A percentile compares a stretch with the other conserved stretches of the same genome.
These are phyloP conservation scores for Sterna hirundo DNA, from an alignment of 2,113 vertebrate species.

Conservation along the genomic window DNA sequence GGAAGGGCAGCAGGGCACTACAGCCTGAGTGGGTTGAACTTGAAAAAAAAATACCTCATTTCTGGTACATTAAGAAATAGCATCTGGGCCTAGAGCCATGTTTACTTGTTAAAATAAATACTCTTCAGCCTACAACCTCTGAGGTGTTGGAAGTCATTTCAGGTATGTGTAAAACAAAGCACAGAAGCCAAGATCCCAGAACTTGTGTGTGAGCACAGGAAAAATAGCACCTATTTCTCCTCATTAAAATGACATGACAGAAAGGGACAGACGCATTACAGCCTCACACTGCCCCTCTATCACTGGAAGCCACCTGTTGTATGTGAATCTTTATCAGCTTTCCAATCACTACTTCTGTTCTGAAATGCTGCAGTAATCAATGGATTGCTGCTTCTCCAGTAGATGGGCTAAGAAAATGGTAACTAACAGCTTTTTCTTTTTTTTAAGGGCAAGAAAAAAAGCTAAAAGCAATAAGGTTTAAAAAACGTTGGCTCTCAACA, in stretches of 20 bases:
- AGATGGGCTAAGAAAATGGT: not conserved
- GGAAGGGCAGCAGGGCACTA: not conserved
- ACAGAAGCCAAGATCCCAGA: too few relatives aligned
- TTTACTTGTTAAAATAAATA: not conserved
- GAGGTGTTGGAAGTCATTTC: not conserved
- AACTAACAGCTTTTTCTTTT: not conserved
- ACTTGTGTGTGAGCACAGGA: fast-evolving
- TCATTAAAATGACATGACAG: fast-evolving
- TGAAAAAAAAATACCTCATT: not conserved
- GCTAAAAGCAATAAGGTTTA: constrained; percentile 80
- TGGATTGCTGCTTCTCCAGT: not conserved
- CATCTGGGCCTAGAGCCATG: not conserved
- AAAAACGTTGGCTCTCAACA: constrained; percentile 79
- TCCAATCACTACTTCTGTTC: not conserved
- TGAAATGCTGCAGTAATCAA: not conserved
- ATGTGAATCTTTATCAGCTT: too few relatives aligned
- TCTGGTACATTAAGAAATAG: not conserved
- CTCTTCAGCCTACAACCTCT: not conserved
- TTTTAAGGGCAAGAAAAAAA: constrained; percentile 78
- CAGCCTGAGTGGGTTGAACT: not conserved
- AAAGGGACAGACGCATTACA: fast-evolving
- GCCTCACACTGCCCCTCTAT: fast-evolving
- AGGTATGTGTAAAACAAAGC: not conserved
- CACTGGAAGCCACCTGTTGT: not conserved
- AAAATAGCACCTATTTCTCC: fast-evolving